Conservation (phyloP, 1,140 invertebrate species). For the Microplitis mediator region DNA sequence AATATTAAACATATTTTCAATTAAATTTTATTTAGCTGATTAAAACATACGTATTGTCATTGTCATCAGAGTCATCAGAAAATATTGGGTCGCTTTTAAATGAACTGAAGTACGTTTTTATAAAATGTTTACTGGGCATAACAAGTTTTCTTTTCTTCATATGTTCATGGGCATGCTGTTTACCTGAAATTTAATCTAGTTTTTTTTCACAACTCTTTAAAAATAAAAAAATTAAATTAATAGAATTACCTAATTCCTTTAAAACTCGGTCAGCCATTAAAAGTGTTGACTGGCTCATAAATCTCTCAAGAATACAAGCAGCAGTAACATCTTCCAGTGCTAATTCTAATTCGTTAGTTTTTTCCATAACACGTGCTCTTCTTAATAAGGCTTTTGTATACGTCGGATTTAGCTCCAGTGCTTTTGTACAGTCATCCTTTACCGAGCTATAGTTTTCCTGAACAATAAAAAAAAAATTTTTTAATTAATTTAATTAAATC, state of each 20-base stretch:
- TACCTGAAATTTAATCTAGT: constrained; percentile 59
- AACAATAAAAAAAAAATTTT: constrained; percentile 1
- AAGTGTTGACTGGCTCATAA: constrained; percentile 79
- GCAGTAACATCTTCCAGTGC: constrained; percentile 91
- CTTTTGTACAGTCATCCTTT: constrained; percentile 84
- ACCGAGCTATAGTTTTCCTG: constrained; percentile 84
- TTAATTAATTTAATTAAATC: too few relatives aligned
- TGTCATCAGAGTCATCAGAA: constrained; percentile 40
- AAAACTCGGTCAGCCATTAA: constrained; percentile 84
- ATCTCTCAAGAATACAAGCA: constrained; percentile 88
- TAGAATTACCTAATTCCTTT: constrained; percentile 73
- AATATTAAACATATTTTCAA: constrained; percentile 14
- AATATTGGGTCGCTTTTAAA: constrained; percentile 82
- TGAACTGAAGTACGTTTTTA: constrained; percentile 84
- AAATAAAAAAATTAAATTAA: constrained; percentile 1
- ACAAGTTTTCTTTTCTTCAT: constrained; percentile 71
- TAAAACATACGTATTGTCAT: constrained; percentile 29
- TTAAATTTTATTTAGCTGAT: neutral
- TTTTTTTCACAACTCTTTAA: constrained; percentile 3
- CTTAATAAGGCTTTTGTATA: constrained; percentile 89
- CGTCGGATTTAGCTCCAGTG: constrained; percentile 82
- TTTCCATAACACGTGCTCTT: constrained; percentile 82
- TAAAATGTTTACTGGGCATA: constrained; percentile 83
- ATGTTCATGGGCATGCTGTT: constrained; percentile 73
- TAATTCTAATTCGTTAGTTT: constrained; percentile 75